A percentile compares a stretch with the other conserved stretches of the same genome.
phyloP scores from a whole-genome alignment of 1,140 invertebrate species.

The Brachionus manjavacas region DNA sequence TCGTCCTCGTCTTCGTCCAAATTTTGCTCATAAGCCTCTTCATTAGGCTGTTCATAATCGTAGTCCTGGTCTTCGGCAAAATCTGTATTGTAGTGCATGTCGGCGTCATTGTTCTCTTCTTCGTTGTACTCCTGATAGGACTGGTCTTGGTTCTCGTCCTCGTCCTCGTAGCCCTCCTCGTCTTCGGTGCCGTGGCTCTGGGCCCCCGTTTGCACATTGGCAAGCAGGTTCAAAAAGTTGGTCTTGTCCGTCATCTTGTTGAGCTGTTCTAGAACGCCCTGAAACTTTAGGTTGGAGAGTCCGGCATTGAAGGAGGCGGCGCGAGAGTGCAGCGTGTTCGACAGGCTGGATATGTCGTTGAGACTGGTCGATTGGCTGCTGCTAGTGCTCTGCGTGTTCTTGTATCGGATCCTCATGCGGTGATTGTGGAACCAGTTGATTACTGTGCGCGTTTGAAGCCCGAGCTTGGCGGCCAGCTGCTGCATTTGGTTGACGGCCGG shows the following conservation, averaged over 20 bases:
- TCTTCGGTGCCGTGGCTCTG: background rate
- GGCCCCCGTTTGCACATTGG: background rate
- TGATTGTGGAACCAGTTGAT: slow-evolving; percentile 98
- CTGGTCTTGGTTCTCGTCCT: background rate
- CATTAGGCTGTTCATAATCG: background rate
- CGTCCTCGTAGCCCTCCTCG: background rate
- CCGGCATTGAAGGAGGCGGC: background rate
- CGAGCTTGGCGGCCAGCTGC: slow-evolving; percentile 81
- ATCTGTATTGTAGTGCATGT: background rate
- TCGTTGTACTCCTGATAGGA: background rate
- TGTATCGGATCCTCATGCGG: slow-evolving; percentile 67
- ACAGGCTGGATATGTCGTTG: slow-evolving; percentile 21
- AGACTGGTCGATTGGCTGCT: background rate
- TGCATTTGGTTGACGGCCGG: slow-evolving; percentile 86
- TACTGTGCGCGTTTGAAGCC: slow-evolving; percentile 83
- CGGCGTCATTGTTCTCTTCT: background rate
- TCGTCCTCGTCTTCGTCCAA: background rate
- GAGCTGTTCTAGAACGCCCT: background rate
- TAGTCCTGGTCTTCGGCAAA: background rate
- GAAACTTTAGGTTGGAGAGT: background rate
- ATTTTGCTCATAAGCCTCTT: background rate
- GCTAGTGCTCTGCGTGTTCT: background rate
- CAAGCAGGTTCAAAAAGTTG: background rate
- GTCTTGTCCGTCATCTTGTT: slow-evolving; percentile 13
- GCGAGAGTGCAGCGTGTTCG: background rate